phyloP scores from a whole-genome alignment of 2,888 invertebrate species.

The Xanthia togata region DNA sequence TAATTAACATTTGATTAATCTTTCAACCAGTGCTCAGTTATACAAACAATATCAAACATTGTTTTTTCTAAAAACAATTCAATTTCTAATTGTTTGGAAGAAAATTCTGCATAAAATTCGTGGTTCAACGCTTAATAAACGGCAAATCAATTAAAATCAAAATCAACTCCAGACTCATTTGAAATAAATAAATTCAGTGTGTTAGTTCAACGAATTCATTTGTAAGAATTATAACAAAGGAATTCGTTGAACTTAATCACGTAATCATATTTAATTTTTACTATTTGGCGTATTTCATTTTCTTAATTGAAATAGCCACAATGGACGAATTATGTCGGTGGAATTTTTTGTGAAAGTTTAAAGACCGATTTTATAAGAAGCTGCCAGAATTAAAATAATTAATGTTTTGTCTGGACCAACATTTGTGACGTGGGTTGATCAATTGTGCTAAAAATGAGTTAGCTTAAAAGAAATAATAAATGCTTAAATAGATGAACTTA shows the following conservation, averaged over 20 bases:
- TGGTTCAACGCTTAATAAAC: not conserved
- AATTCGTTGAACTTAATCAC: not conserved
- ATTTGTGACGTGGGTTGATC: not conserved
- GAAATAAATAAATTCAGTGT: not conserved
- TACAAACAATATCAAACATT: too few relatives aligned
- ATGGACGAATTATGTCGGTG: not conserved
- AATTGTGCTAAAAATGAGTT: not conserved
- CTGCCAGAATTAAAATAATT: not conserved
- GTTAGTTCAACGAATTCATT: too few relatives aligned
- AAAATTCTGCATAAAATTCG: too few relatives aligned
- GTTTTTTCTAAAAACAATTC: too few relatives aligned
- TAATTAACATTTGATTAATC: too few relatives aligned
- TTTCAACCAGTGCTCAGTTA: too few relatives aligned
- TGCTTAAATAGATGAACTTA: not conserved
- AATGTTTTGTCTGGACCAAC: not conserved
- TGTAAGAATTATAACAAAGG: not conserved
- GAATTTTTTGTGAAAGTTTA: slow-evolving; percentile 1
- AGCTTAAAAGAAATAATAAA: not conserved
- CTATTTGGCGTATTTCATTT: not conserved
- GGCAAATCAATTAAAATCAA: slow-evolving; percentile 1
- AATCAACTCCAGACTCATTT: slow-evolving; percentile 9
- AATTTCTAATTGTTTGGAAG: too few relatives aligned
- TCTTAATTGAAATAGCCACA: not conserved
- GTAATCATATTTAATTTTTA: not conserved
- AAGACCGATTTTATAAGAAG: not conserved